Conservation (phyloP, 1,140 invertebrate species). For the Chelonus insularis region DNA sequence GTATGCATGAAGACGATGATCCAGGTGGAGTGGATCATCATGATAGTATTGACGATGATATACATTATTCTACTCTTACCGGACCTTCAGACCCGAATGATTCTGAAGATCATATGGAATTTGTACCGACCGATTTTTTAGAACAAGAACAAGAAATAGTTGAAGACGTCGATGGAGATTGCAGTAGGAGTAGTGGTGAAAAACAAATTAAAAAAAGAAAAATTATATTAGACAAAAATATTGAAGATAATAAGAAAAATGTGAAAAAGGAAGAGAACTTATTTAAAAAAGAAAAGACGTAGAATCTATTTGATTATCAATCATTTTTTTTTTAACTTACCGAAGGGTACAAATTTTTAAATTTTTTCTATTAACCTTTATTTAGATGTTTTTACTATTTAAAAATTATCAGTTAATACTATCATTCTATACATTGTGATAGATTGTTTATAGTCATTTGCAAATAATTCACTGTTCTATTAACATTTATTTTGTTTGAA, state of each 20-base stretch:
- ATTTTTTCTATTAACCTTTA: too few relatives aligned
- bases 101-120: conserved; percentile 56
- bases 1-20: conserved; percentile 50
- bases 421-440: too few relatives aligned
- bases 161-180: conserved; percentile 48
- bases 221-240: conserved; percentile 31
- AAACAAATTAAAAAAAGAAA: conserved; percentile 24
- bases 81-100: conserved; percentile 48
- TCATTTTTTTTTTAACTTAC: neutral
- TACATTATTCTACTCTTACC: conserved; percentile 43
- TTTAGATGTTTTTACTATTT: too few relatives aligned
- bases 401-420: too few relatives aligned
- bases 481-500: too few relatives aligned
- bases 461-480: too few relatives aligned
- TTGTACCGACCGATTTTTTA: conserved; percentile 57
- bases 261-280: conserved; percentile 31
- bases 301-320: neutral
- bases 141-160: conserved; percentile 57
- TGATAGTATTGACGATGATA: conserved; percentile 29
- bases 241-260: conserved; percentile 34
- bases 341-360: conserved; percentile 3
- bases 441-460: too few relatives aligned
- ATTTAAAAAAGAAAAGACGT: conserved; percentile 30
- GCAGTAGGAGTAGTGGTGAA: conserved; percentile 39
- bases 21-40: conserved; percentile 38